phyloP scores from a whole-genome alignment of 2,797 vertebrate species.

The Trachurus trachurus region DNA sequence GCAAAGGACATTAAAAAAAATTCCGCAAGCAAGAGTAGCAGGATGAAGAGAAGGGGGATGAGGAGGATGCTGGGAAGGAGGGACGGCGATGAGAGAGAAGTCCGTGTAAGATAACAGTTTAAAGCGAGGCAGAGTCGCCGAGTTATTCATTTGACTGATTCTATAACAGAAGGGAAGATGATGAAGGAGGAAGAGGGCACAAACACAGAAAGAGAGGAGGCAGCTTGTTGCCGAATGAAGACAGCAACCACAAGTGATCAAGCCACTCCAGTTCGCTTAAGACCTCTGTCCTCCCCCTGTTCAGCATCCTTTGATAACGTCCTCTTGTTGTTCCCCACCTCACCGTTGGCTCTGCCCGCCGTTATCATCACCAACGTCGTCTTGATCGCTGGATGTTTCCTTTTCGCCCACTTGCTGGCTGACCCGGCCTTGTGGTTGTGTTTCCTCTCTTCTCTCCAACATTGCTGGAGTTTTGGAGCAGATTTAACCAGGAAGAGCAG shows the following conservation, averaged over 20 bases:
- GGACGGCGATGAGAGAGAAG: slow-evolving; percentile 27
- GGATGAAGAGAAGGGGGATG: slow-evolving; percentile 26
- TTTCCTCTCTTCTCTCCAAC: slow-evolving; percentile 64
- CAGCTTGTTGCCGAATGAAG: slow-evolving; percentile 40
- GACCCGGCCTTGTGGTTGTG: slow-evolving; percentile 56
- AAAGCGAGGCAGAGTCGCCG: slow-evolving; percentile 36
- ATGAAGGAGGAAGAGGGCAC: slow-evolving; percentile 33
- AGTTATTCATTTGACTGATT: slow-evolving; percentile 50
- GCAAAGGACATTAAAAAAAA: slow-evolving; percentile 33
- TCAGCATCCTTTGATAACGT: slow-evolving; percentile 11
- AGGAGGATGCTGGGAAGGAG: slow-evolving; percentile 5
- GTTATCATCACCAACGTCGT: slow-evolving; percentile 53
- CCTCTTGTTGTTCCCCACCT: slow-evolving; percentile 51
- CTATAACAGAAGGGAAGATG: slow-evolving; percentile 35
- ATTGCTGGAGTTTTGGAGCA: slow-evolving; percentile 68
- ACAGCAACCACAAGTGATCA: slow-evolving; percentile 37
- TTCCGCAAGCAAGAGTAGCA: slow-evolving; percentile 30
- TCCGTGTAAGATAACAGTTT: slow-evolving; percentile 22
- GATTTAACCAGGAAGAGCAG: slow-evolving; percentile 58
- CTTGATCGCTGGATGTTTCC: slow-evolving; percentile 48
- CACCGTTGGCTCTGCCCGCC: slow-evolving; percentile 55
- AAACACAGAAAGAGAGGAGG: slow-evolving; percentile 15
- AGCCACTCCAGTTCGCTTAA: slow-evolving; percentile 35
- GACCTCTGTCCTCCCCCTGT: slow-evolving; percentile 40
- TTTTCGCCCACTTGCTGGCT: slow-evolving; percentile 52